These are phyloP conservation scores for Drosophila kokeensis DNA, from an alignment of 2,888 invertebrate genomes.

Conservation along the genomic window DNA sequence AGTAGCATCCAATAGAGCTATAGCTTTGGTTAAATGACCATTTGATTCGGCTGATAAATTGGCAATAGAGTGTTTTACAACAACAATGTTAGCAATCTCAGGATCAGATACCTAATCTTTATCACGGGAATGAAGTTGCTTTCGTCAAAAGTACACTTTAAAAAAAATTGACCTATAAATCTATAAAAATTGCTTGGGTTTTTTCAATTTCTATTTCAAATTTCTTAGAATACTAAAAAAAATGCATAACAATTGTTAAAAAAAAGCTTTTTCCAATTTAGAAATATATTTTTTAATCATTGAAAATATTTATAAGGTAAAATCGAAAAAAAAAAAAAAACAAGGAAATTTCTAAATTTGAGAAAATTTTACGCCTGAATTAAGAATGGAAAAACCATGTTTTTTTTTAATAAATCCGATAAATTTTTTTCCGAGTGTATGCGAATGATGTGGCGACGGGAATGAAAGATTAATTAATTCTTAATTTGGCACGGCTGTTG, in stretches of 20 bases:
- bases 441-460: neutral
- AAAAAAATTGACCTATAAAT: fast-evolving
- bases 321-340: neutral
- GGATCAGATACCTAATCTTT: neutral
- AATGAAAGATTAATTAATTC: neutral
- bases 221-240: neutral
- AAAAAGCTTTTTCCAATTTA: neutral
- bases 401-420: neutral
- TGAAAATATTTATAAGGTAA: neutral
- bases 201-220: neutral
- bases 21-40: neutral
- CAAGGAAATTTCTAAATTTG: neutral
- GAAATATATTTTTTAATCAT: neutral
- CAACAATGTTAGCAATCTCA: neutral
- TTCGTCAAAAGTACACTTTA: neutral
- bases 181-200: neutral
- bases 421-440: neutral
- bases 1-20: neutral
- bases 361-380: neutral
- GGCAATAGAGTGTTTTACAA: neutral
- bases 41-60: neutral
- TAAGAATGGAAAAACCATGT: neutral
- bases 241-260: neutral
- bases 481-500: neutral
- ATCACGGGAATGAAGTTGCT: neutral